Base-by-base conservation (phyloP, 1,140 invertebrate species). In the Ceratosolen fusciceps region DNA sequence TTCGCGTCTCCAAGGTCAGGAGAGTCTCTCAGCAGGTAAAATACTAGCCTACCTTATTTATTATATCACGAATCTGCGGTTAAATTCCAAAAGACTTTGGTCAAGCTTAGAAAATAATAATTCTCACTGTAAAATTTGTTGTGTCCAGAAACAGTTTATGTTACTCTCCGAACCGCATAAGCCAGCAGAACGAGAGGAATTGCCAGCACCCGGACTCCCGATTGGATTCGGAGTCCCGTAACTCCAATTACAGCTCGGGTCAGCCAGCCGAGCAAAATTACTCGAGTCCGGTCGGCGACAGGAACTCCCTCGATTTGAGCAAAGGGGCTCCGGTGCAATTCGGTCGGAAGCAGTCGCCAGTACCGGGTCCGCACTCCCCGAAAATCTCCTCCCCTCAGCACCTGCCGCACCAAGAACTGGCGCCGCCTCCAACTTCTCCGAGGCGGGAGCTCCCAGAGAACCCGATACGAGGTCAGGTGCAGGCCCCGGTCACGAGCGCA, bases 391-490 rank as follows among this genome's bases (percentile, higher is more conserved):
- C 60, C 21, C 56, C 67, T 5, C 58, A 65, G 29, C 70, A 70
- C 24, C 29, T 73, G 4, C 58, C 34, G 4, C 79, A 80, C 52
- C 62, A 75, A n/a, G 34, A 26, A 21, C 77, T 83, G 16, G 37
- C 85, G 4, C 84, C 81, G 37, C 82, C 86, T 8, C 65, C 84
- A 37, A 85, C 81, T 43, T 82, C 86, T 8, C 65, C 84, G 34
- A 86, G 52, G 56, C 80, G 82, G 54, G 73, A 68, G 37, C 77
- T 83, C 47, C 52, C 52, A 14, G 71, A 74, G 5, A 81, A 82
- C 65, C 79, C 81, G 10, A 73, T 84, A 21, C 79, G 81, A 39
- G 87, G 87, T 4, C 89, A 88, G 67, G 86, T 90, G 7, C 89
- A 91, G 80, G 80, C 84, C 0, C 34, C 74, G 1, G 79, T 89